Conservation (phyloP, 2,113 vertebrate species). For the Notothenia coriiceps region DNA sequence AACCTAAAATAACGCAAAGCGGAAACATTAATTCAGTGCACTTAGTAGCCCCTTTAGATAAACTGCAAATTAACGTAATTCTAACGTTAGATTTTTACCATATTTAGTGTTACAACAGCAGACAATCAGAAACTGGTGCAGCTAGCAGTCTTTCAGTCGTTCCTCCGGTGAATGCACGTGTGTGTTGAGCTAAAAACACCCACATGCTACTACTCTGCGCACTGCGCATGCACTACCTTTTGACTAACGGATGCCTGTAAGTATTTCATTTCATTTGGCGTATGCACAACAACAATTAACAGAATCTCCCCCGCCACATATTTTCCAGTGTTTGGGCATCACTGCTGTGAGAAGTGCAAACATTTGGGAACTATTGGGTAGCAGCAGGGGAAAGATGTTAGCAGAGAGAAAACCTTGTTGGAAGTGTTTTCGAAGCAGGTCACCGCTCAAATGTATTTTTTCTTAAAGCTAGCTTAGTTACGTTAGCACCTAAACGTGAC, state of each 20-base stretch:
- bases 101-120: slow-evolving; percentile 1
- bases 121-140: background rate
- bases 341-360: background rate
- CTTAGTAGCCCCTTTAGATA: background rate
- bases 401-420: accelerated
- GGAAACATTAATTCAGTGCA: background rate
- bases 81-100: slow-evolving; percentile 62
- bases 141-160: accelerated
- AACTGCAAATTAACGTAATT: background rate
- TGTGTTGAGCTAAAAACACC: slow-evolving; percentile 20
- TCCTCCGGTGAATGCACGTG: slow-evolving; percentile 28
- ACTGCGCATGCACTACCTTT: slow-evolving; percentile 35
- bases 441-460: background rate
- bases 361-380: background rate
- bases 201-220: background rate
- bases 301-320: background rate
- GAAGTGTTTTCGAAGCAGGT: background rate
- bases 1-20: background rate
- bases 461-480: background rate
- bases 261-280: background rate
- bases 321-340: accelerated
- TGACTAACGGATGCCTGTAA: slow-evolving; percentile 49
- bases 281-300: background rate
- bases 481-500: slow-evolving; percentile 15
- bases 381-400: no score